phyloP scores from a whole-genome alignment of 2,113 vertebrate species.

The Barbus barbus region DNA sequence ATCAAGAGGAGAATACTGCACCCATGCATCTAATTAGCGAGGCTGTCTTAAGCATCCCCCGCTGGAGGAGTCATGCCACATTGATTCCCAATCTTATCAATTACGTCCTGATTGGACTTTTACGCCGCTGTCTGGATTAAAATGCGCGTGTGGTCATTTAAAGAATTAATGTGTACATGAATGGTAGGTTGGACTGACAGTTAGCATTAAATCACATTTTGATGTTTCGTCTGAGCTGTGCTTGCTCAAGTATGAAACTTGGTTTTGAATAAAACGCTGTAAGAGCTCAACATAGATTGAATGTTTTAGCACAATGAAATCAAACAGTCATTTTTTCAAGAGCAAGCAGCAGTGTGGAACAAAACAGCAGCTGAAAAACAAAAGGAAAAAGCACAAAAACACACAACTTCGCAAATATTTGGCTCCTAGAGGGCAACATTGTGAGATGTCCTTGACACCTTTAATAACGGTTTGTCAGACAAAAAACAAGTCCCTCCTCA shows the following conservation, averaged over 20 bases:
- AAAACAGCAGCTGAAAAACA: neutral
- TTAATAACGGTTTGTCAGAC: slow-evolving; percentile 37
- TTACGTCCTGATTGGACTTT: slow-evolving; percentile 9
- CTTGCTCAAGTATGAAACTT: neutral
- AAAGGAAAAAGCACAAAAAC: neutral
- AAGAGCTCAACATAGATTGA: neutral
- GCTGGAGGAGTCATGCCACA: slow-evolving; percentile 22
- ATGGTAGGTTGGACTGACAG: neutral
- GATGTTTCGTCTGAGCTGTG: slow-evolving; percentile 2
- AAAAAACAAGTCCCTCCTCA: neutral
- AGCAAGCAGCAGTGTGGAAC: neutral
- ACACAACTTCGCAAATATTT: too few relatives aligned
- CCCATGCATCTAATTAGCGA: slow-evolving; percentile 45
- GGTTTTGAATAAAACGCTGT: neutral
- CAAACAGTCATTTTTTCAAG: neutral
- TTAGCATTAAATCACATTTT: neutral
- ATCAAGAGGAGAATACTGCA: slow-evolving; percentile 39
- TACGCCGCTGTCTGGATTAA: neutral
- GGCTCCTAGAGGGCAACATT: neutral
- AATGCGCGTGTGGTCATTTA: neutral
- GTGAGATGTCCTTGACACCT: slow-evolving; percentile 17
- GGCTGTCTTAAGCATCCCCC: slow-evolving; percentile 35
- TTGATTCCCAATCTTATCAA: slow-evolving; percentile 44
- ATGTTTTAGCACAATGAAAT: neutral
- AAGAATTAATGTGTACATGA: neutral